Evolutionary conservation across 2,888 invertebrate genomes (phyloP).

Genomic region (Temnothorax unifasciatus): DNA sequence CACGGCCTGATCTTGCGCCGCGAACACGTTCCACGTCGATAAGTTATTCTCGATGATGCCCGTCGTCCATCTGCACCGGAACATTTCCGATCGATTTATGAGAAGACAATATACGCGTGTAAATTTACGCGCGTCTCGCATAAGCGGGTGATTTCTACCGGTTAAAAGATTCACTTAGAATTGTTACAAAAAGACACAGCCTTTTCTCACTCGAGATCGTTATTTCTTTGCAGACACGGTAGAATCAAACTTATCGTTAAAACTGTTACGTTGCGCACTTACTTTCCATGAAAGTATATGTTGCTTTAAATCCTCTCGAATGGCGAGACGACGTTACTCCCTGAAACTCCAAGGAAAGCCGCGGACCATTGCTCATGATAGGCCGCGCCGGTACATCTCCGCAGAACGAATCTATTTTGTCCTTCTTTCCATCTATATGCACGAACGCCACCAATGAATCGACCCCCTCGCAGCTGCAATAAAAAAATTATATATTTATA

Average conservation of each 20-base stretch:
- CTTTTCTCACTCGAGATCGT: not conserved
- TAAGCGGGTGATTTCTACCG: not conserved
- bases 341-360: slow-evolving; percentile 94
- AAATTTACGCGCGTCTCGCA: slow-evolving; percentile 7
- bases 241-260: slow-evolving; percentile 1
- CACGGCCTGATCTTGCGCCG: slow-evolving; percentile 66
- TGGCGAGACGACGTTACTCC: slow-evolving; percentile 93
- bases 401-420: slow-evolving; percentile 95
- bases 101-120: slow-evolving; percentile 62
- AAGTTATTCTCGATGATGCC: slow-evolving; percentile 80
- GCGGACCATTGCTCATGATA: slow-evolving; percentile 96
- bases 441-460: slow-evolving; percentile 94
- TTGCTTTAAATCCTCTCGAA: slow-evolving; percentile 95
- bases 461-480: slow-evolving; percentile 91
- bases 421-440: slow-evolving; percentile 93
- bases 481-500: slow-evolving; percentile 75
- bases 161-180: slow-evolving; percentile 14
- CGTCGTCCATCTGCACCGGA: slow-evolving; percentile 76
- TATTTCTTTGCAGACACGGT: not conserved
- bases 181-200: not conserved
- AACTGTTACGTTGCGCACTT: slow-evolving; percentile 85
- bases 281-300: slow-evolving; percentile 96
- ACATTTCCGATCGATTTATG: slow-evolving; percentile 75
- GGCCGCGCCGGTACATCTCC: slow-evolving; percentile 93
- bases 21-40: slow-evolving; percentile 74